phyloP scores from a whole-genome alignment of 2,888 invertebrate species.

The Hypercompe scribonia region DNA sequence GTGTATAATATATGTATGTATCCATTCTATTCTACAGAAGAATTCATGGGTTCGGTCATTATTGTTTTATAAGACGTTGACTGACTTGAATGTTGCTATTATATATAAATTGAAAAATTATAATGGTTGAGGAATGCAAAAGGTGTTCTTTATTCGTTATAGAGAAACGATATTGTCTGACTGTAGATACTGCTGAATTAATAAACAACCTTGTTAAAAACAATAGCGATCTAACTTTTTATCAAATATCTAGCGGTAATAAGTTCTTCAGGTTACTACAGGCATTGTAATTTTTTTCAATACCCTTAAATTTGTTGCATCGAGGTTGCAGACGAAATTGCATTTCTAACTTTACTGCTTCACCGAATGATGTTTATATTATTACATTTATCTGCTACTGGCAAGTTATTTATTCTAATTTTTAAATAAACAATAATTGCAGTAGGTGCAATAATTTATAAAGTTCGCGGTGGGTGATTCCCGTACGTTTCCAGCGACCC shows the following conservation, averaged over 20 bases:
- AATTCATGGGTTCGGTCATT: too few relatives aligned
- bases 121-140: background rate
- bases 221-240: background rate
- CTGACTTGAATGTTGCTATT: too few relatives aligned
- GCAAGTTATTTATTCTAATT: background rate
- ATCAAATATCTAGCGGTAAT: background rate
- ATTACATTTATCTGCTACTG: constrained; percentile 9
- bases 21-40: too few relatives aligned
- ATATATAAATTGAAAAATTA: too few relatives aligned
- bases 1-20: too few relatives aligned
- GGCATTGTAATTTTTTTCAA: background rate
- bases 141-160: too few relatives aligned
- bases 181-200: background rate
- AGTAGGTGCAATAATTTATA: background rate
- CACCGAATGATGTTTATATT: background rate
- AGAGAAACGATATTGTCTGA: background rate
- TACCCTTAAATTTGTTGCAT: background rate
- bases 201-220: background rate
- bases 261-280: background rate
- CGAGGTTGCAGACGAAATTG: background rate
- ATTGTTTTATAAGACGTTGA: too few relatives aligned
- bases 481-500: constrained; percentile 69
- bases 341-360: background rate
- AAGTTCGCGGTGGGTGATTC: constrained; percentile 61
- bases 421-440: background rate